A percentile compares a stretch with the other conserved stretches of the same genome.
phyloP scores from a whole-genome alignment of 2,797 vertebrate species.

The Sebastes taczanowskii region DNA sequence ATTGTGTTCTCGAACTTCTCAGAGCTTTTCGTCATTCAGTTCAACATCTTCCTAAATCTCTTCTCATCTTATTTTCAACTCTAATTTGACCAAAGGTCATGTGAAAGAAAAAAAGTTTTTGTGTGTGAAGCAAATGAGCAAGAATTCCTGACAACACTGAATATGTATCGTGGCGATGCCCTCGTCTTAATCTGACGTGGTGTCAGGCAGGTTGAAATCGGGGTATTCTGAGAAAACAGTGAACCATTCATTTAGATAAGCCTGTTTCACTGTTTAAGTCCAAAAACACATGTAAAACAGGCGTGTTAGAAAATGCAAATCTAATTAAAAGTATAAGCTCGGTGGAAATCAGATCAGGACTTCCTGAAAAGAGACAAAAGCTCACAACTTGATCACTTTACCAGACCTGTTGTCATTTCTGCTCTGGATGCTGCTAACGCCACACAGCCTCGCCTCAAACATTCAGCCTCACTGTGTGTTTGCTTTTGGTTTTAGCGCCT shows the following conservation, averaged over 20 bases:
- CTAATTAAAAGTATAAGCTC: conserved; percentile 67
- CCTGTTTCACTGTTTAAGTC: conserved; percentile 54
- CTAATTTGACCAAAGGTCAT: conserved; percentile 46
- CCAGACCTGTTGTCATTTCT: conserved; percentile 47
- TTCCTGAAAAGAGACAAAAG: conserved; percentile 58
- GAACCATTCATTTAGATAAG: conserved; percentile 49
- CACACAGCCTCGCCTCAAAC: conserved; percentile 22
- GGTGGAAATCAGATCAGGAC: conserved; percentile 63
- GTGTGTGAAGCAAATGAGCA: conserved; percentile 5
- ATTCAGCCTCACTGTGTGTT: conserved; percentile 72
- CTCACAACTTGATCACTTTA: conserved; percentile 51
- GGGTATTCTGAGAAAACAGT: conserved; percentile 39
- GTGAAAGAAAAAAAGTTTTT: conserved; percentile 49
- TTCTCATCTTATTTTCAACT: conserved; percentile 40
- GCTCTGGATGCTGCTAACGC: conserved; percentile 23
- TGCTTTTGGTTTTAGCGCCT: conserved; percentile 82
- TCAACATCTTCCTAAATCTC: neutral
- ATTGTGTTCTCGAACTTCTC: neutral
- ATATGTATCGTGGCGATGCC: conserved; percentile 44
- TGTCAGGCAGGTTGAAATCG: conserved; percentile 21
- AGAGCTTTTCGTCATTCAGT: neutral
- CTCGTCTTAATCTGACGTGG: conserved; percentile 42
- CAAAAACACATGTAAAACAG: conserved; percentile 65
- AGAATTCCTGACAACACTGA: conserved; percentile 52
- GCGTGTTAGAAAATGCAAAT: conserved; percentile 61